Evolutionary conservation across 2,113 vertebrate genomes (phyloP).

Genomic region (Symphodus melops): DNA sequence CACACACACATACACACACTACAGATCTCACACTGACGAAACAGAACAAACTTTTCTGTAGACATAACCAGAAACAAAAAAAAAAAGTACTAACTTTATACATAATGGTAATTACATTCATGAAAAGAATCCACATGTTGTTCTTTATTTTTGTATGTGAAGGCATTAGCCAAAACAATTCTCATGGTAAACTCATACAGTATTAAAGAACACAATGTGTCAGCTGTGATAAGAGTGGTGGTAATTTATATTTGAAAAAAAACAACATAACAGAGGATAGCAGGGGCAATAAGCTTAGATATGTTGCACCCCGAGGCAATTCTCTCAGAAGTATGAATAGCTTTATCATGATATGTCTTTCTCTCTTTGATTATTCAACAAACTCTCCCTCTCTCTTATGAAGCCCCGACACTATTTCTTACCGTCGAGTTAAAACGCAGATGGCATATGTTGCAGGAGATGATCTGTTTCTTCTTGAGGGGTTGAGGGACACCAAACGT

Average conservation of each 20-base stretch:
- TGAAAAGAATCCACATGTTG: neutral
- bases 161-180: neutral
- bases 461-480: constrained; percentile 97
- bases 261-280: constrained; percentile 27
- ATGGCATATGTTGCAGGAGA: constrained; percentile 99
- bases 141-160: neutral
- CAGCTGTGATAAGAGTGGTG: constrained; percentile 32
- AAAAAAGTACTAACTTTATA: constrained; percentile 13
- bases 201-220: neutral
- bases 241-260: constrained; percentile 36
- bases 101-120: constrained; percentile 16
- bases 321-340: constrained; percentile 6
- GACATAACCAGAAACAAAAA: neutral
- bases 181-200: neutral
- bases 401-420: constrained; percentile 66
- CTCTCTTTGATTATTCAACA: neutral
- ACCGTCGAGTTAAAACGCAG: constrained; percentile 98
- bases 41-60: constrained; percentile 20
- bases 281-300: constrained; percentile 31
- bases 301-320: constrained; percentile 36
- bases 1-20: constrained; percentile 26
- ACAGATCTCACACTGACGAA: constrained; percentile 18
- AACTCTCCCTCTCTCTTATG: constrained; percentile 8
- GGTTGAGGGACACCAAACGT: constrained; percentile 94
- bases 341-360: constrained; percentile 1